Base-by-base conservation (phyloP, 2,888 invertebrate genomes). In the Apomyelois bistriatella region DNA sequence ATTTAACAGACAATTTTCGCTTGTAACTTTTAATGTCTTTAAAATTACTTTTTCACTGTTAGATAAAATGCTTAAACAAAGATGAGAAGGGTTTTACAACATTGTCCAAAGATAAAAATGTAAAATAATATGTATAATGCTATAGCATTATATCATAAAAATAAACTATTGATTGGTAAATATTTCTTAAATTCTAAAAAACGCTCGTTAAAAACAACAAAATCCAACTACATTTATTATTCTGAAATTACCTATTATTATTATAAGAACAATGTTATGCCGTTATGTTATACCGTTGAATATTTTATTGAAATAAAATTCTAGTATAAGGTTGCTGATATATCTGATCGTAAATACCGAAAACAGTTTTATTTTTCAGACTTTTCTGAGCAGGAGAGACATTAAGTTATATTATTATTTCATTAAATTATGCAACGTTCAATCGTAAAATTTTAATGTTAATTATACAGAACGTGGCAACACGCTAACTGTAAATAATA, bases 401-500 rank as follows among this genome's bases (percentile, higher is more conserved):
- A 17, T 38, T 30, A 15, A 49, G n/a, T n/a, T n/a, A n/a, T n/a
- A n/a, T n/a, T n/a, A n/a, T n/a, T n/a, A n/a, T n/a, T n/a, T n/a
- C n/a, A 40, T 49, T 40, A 49, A 49, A 49, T 13, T 48, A 48
- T 22, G 15, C 30, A 38, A 16, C 28, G 22, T 37, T 48, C 38
- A 9, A n/a, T n/a, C 37, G 48, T 12, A 22, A 56, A 47, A 53
- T 53, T 42, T 46, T 46, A n/a, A n/a, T n/a, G 7, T 54, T 61
- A 46, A 50, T 53, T 49, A 48, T 55, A 55, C 28, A 28, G 9
- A 52, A 47, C 36, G 47, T 60, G 57, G 68, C 57, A 7, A 17
- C 53, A 52, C 54, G 65, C 68, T 63, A 65, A 56, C 58, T 43
- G 50, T 17, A n/a, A n/a, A n/a, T n/a, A n/a, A n/a, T n/a, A n/a